Evolutionary conservation across 2,888 invertebrate species (phyloP).

Genomic region (Toxonevra muliebris): DNA sequence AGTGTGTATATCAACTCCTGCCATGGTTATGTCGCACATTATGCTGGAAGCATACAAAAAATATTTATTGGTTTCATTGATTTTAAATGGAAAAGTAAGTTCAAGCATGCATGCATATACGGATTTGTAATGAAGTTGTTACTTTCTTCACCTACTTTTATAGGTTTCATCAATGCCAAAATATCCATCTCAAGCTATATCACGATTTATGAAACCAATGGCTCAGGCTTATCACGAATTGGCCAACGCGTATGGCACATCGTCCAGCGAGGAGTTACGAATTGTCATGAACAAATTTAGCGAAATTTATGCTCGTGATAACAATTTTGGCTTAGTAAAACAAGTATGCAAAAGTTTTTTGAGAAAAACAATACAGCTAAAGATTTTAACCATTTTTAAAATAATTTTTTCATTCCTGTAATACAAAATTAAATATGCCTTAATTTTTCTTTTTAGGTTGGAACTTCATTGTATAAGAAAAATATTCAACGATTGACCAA

Average conservation of each 20-base stretch:
- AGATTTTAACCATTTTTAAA: no score
- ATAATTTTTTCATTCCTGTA: neutral
- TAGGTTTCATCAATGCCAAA: slow-evolving; percentile 79
- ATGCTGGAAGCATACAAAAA: slow-evolving; percentile 99
- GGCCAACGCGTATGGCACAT: slow-evolving; percentile 81
- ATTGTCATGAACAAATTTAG: slow-evolving; percentile 78
- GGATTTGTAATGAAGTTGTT: neutral
- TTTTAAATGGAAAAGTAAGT: slow-evolving; percentile 87
- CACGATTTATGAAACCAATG: slow-evolving; percentile 83
- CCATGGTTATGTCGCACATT: slow-evolving; percentile 92
- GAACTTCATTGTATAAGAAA: slow-evolving; percentile 91
- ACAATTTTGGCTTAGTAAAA: slow-evolving; percentile 81
- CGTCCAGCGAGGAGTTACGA: slow-evolving; percentile 76
- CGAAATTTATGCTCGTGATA: slow-evolving; percentile 81
- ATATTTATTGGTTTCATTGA: slow-evolving; percentile 89
- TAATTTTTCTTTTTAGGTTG: slow-evolving; percentile 69
- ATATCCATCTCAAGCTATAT: slow-evolving; percentile 90
- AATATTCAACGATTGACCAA: slow-evolving; percentile 96
- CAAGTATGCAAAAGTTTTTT: slow-evolving; percentile 66
- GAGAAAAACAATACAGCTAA: neutral
- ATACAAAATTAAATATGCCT: neutral
- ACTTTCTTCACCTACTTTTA: slow-evolving; percentile 22
- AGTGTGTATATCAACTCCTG: slow-evolving; percentile 95
- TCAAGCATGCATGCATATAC: neutral
- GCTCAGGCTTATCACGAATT: slow-evolving; percentile 90